Base-by-base conservation (phyloP, 2,797 vertebrate species). In the Mormyrus hasselquistii region DNA sequence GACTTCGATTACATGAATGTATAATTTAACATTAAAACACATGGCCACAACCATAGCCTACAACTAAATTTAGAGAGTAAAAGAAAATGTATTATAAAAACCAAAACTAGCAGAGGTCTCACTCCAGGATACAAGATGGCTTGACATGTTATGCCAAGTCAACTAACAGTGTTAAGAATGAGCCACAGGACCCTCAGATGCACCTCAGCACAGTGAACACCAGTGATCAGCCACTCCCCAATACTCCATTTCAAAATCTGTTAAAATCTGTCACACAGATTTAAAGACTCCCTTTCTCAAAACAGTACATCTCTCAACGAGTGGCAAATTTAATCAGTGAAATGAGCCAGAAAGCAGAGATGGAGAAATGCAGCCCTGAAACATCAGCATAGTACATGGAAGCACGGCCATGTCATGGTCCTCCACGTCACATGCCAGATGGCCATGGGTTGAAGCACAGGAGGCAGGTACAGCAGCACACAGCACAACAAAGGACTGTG, bases 391-490 rank as follows among this genome's bases (percentile, higher is more conserved):
- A 82, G 65, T 22, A 50, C 44, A 73, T 16, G 73, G 25, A 4
- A 44, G 50, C 73, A 82, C 34, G n/a, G 12, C 29, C 65, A 38
- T 12, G 44, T 49, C 44, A 12, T 12, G 44, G 82, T 52, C 82
- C 22, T 25, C 82, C 44, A 25, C 3, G 22, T 52, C 49, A 52
- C 82, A 25, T 8, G 14, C 38, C 41, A 7, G 76, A 38, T 34
- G 65, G 65, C 65, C 29, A 73, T 38, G 65, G 41, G 38, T 16
- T 82, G 16, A 82, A 16, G 57, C 53, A 89, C 52, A 82, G 34
- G 76, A 41, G 65, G 41, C 55, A 89, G 82, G 59, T 89, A 50
- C 79, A 85, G 88, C 88, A 86, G 47, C 53, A 41, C 76, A 88
- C 53, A 50, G 83, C 44, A 50, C 41, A 47, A 41, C 76, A 44